Base-by-base conservation (phyloP, 2,797 vertebrate genomes). In the Spinus olivaceus region DNA sequence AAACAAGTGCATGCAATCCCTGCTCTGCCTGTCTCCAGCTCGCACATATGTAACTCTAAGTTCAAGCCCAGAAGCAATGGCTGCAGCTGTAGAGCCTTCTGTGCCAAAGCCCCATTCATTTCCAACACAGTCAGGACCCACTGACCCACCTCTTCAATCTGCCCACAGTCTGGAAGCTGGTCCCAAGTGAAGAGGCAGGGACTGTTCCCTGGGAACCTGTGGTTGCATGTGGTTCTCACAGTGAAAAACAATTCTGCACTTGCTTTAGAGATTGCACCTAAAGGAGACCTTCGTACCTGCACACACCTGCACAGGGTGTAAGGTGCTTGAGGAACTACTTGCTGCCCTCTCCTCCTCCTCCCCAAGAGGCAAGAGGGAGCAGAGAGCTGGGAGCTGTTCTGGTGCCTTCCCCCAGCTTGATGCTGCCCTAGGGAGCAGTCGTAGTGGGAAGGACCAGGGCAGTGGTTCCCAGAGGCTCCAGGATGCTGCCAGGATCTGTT, bases 41-140 rank as follows among this genome's bases (percentile, higher is more conserved):
- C 54, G 59, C 50, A 41, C 0, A 0, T 17, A 60, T 0, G 1
- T 10, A 65, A 35, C 30, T 20, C 2, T 63, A 23, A 64, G 22
- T 12, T 84, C 30, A 42, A 73, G 73, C 6, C 50, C 46, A 18
- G 42, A 88, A 87, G 33, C 23, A 61, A 49, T 21, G 67, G 46
- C 30, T 83, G 56, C 25, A 22, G 13, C 57, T 44, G 32, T 7
- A 71, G 21, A 82, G 17, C 51, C 63, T 80, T 18, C 32, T 2
- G 2, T 25, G 41, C 18, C 69, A 78, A 35, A 76, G 27, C 7
- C 7, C 16, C 28, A 1, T 22, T 77, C 12, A 46, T n/a, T 82
- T 87, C 57, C 69, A 80, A 12, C 21, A 65, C 1, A 4, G 33
- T 11, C 51, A 81, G 64, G 50, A 85, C 21, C 3, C n/a, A 57